phyloP scores from a whole-genome alignment of 2,113 vertebrate species.

The Epinephelus fuscoguttatus region DNA sequence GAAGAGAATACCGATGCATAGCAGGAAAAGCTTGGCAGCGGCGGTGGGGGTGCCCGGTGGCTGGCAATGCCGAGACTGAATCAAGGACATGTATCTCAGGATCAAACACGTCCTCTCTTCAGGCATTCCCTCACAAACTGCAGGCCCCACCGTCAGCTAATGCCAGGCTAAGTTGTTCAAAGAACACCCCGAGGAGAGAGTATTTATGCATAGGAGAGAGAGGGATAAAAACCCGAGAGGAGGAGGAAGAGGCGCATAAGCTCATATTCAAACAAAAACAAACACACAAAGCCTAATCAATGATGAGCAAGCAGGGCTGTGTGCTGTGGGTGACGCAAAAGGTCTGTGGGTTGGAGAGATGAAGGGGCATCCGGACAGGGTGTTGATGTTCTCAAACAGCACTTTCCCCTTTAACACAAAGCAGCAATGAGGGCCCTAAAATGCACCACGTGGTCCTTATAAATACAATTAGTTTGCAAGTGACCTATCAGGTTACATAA shows the following conservation, averaged over 20 bases:
- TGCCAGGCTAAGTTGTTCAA: slow-evolving; percentile 78
- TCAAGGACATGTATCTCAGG: slow-evolving; percentile 79
- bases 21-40: slow-evolving; percentile 63
- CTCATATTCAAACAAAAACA: slow-evolving; percentile 76
- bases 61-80: slow-evolving; percentile 65
- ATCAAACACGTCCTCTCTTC: slow-evolving; percentile 82
- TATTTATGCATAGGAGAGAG: slow-evolving; percentile 63
- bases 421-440: slow-evolving; percentile 31
- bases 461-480: slow-evolving; percentile 35
- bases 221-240: slow-evolving; percentile 52
- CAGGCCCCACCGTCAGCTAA: slow-evolving; percentile 73
- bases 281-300: slow-evolving; percentile 76
- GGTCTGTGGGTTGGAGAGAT: slow-evolving; percentile 54
- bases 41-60: slow-evolving; percentile 54
- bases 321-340: slow-evolving; percentile 57
- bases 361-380: slow-evolving; percentile 25
- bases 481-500: slow-evolving; percentile 46
- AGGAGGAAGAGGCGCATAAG: slow-evolving; percentile 58
- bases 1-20: slow-evolving; percentile 69
- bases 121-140: slow-evolving; percentile 69
- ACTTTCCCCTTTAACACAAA: slow-evolving; percentile 43
- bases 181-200: slow-evolving; percentile 66
- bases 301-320: slow-evolving; percentile 69
- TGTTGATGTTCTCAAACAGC: slow-evolving; percentile 45
- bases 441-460: slow-evolving; percentile 9